Conservation (phyloP, 2,888 invertebrate genomes). For the Drosophila phalerata region DNA sequence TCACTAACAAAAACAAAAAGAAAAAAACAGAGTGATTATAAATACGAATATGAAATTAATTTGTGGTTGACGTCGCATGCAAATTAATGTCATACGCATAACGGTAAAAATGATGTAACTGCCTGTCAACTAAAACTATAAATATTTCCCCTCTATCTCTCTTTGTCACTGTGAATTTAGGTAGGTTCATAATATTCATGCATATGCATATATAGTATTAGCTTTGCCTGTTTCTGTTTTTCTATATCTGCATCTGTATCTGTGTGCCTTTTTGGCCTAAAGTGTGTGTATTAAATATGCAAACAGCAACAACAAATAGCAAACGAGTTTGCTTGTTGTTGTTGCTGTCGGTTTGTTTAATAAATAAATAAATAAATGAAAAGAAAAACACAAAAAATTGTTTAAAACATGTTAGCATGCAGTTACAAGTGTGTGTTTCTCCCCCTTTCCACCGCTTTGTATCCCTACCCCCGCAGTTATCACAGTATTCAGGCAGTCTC, state of each 20-base stretch:
- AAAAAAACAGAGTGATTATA: not conserved
- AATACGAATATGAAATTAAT: constrained; percentile 63
- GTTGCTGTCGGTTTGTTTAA: constrained; percentile 55
- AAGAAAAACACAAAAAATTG: constrained; percentile 6
- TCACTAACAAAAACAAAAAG: constrained; percentile 1
- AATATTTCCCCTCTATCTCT: constrained; percentile 20
- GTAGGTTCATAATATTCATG: constrained; percentile 52
- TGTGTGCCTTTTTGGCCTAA: constrained; percentile 19
- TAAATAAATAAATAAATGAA: constrained; percentile 65
- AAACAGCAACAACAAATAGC: constrained; percentile 50
- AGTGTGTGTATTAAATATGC: constrained; percentile 56
- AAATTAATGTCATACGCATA: constrained; percentile 79
- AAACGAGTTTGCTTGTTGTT: constrained; percentile 66
- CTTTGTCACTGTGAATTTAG: constrained; percentile 32
- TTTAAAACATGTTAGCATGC: constrained; percentile 75
- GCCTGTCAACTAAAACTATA: constrained; percentile 51
- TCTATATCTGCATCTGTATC: constrained; percentile 7
- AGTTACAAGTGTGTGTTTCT: constrained; percentile 67
- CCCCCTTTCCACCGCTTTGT: not conserved
- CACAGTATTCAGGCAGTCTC: not conserved
- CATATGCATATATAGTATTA: constrained; percentile 45
- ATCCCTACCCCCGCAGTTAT: not conserved
- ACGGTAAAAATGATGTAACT: constrained; percentile 76
- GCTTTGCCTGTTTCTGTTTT: constrained; percentile 22
- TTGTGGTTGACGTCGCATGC: constrained; percentile 63